Conservation (phyloP, 2,113 vertebrate genomes). For the Barbus barbus region DNA sequence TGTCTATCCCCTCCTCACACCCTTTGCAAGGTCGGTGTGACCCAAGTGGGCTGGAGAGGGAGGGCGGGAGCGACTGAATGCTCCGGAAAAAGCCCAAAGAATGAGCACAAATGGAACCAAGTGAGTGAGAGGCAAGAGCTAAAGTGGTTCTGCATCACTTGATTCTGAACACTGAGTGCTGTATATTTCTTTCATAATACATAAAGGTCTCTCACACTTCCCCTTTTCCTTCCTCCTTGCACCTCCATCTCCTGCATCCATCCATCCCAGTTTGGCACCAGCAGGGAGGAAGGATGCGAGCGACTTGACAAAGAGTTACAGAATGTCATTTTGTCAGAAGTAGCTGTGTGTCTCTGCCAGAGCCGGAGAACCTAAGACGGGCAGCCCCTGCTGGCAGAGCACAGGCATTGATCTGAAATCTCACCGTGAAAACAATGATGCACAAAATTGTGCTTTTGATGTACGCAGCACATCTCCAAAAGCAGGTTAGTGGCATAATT, state of each 20-base stretch:
- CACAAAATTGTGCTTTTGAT: background rate
- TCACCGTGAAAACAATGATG: background rate
- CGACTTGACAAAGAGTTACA: background rate
- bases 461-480: constrained; percentile 8
- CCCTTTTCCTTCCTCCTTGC: background rate
- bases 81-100: constrained; percentile 6
- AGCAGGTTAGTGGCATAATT: constrained; percentile 25
- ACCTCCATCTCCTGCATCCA: background rate
- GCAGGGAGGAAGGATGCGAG: background rate
- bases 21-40: constrained; percentile 62
- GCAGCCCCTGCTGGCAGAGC: constrained; percentile 30
- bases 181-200: constrained; percentile 16
- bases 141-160: constrained; percentile 21
- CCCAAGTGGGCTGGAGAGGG: constrained; percentile 41
- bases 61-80: constrained; percentile 1
- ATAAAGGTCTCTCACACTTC: background rate
- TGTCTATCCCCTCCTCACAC: constrained; percentile 32
- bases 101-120: background rate
- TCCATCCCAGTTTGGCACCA: background rate
- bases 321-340: constrained; percentile 4
- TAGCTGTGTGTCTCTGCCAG: background rate
- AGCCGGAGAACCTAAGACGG: constrained; percentile 9
- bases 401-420: background rate
- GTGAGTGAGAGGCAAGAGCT: background rate
- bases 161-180: background rate